Conservation (phyloP, 2,113 vertebrate species). For the Parotia lawesii region DNA sequence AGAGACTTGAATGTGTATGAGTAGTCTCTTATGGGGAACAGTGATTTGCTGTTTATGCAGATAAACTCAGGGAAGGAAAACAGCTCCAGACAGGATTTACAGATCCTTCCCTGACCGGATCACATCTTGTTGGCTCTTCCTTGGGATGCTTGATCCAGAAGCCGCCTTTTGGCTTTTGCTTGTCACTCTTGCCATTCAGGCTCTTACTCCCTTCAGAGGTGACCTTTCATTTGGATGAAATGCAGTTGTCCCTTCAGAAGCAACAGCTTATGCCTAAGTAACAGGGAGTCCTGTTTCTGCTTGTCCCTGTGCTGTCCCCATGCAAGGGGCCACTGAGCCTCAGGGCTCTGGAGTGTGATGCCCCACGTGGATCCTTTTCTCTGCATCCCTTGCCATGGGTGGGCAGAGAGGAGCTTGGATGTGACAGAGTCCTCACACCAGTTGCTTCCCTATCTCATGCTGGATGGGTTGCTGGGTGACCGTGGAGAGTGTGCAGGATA, state of each 20-base stretch:
- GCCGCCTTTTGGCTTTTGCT: not conserved
- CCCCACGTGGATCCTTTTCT: not conserved
- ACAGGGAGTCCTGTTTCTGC: not conserved
- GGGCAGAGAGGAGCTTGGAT: not conserved
- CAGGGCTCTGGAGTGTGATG: not conserved
- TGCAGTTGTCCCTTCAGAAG: not conserved
- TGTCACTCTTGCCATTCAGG: not conserved
- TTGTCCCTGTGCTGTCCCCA: not conserved
- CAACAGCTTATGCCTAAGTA: not conserved
- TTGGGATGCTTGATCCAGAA: not conserved
- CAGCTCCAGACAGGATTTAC: not conserved
- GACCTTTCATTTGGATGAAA: not conserved
- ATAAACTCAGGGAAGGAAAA: not conserved
- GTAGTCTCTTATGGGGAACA: not conserved
- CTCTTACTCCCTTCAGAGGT: not conserved
- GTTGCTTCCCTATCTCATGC: not conserved
- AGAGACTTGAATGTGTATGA: not conserved
- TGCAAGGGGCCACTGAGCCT: rapidly evolving
- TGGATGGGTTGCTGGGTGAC: not conserved
- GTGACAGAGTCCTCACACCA: not conserved
- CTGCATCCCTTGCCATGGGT: not conserved
- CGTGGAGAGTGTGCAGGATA: rapidly evolving
- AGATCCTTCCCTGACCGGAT: not conserved
- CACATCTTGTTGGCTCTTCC: not conserved
- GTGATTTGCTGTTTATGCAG: not conserved